Percentiles rank a stretch among this genome's conserved stretches.
These are phyloP conservation scores for Stomatorhinus walkeri DNA, from an alignment of 2,797 vertebrate genomes.

Conservation along the genomic window DNA sequence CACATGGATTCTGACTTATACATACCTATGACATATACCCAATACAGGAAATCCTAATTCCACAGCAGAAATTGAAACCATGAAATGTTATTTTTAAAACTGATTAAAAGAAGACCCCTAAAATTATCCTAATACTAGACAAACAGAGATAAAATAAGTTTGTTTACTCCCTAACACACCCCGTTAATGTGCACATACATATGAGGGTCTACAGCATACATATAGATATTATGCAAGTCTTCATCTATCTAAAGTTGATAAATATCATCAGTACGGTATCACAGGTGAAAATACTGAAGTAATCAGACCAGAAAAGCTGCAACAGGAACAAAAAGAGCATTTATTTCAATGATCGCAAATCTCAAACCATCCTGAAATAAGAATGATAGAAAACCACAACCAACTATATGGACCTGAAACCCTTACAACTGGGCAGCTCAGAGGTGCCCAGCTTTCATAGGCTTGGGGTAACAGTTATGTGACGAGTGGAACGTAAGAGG, in stretches of 20 bases:
- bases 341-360: conserved; percentile 47
- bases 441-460: neutral
- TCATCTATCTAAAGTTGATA: neutral
- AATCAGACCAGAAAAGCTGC: neutral
- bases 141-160: neutral
- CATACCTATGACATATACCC: neutral
- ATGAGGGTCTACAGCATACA: neutral
- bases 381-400: conserved; percentile 87
- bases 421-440: neutral
- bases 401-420: conserved; percentile 55
- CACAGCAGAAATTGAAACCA: neutral
- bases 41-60: neutral
- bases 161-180: neutral
- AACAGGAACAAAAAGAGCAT: neutral
- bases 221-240: neutral
- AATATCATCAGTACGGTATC: neutral
- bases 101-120: neutral
- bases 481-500: neutral
- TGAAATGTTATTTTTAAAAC: neutral
- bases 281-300: neutral
- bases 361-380: conserved; percentile 86
- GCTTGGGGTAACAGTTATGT: neutral
- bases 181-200: neutral
- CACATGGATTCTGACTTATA: neutral
- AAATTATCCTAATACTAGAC: neutral